These are phyloP conservation scores for Oreochromis spilurus DNA, from an alignment of 2,113 vertebrate species.

Conservation along the genomic window DNA sequence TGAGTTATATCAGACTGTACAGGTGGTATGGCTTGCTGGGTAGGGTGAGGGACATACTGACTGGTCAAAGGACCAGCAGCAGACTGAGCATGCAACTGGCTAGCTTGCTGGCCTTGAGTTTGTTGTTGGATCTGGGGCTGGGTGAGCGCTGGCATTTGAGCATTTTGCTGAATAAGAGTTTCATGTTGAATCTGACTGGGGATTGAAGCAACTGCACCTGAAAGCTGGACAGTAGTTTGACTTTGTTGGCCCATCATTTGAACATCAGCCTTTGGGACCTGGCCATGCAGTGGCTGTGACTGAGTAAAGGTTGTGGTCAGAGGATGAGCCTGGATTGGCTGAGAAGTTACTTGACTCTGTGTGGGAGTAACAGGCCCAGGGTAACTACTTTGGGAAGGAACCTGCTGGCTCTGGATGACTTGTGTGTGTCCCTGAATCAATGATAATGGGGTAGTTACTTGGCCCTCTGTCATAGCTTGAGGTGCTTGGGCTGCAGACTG, in stretches of 20 bases:
- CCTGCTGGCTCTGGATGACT: conserved; percentile 42
- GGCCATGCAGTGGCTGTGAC: conserved; percentile 16
- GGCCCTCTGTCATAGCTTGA: conserved; percentile 33
- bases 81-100: conserved; percentile 40
- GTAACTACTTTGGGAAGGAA: conserved; percentile 46
- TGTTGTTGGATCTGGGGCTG: conserved; percentile 52
- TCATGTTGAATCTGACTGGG: conserved; percentile 41
- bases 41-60: conserved; percentile 54
- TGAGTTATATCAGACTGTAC: conserved; percentile 54
- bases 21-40: conserved; percentile 49
- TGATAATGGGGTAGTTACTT: conserved; percentile 12
- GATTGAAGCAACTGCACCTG: conserved; percentile 15
- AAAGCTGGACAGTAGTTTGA: conserved; percentile 31
- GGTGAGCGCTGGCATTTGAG: conserved; percentile 26
- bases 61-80: conserved; percentile 19
- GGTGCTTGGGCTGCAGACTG: conserved; percentile 30
- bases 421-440: conserved; percentile 45
- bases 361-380: conserved; percentile 24
- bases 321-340: conserved; percentile 48
- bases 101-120: conserved; percentile 19
- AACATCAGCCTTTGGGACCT: conserved; percentile 25
- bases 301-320: conserved; percentile 34
- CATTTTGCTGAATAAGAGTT: conserved; percentile 33
- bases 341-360: conserved; percentile 41
- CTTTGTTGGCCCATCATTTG: conserved; percentile 41